phyloP scores from a whole-genome alignment of 1,140 invertebrate species.

The Eupeodes corollae region DNA sequence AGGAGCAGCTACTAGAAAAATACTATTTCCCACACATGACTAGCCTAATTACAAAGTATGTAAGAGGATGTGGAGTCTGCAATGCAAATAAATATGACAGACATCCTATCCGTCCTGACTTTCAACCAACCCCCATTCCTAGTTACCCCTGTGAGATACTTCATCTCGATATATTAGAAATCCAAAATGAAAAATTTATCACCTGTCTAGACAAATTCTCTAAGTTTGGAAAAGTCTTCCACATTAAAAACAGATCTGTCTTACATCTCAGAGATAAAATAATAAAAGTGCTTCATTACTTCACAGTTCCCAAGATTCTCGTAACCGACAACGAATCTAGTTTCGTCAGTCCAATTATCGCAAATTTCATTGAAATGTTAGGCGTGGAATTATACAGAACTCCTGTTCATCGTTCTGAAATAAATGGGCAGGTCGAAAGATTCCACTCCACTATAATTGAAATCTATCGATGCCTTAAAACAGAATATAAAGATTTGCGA shows the following conservation, averaged over 20 bases:
- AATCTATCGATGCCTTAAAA: too few relatives aligned
- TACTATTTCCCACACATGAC: too few relatives aligned
- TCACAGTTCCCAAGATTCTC: conserved; percentile 6
- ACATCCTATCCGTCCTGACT: neutral
- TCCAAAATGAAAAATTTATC: conserved; percentile 1
- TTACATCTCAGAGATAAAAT: conserved; percentile 5
- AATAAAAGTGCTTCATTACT: conserved; percentile 6
- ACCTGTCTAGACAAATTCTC: conserved; percentile 12
- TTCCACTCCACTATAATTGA: too few relatives aligned
- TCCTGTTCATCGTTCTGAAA: too few relatives aligned
- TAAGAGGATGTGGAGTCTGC: too few relatives aligned
- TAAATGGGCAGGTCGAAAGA: too few relatives aligned
- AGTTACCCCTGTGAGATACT: conserved; percentile 7
- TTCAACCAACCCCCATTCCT: conserved; percentile 7
- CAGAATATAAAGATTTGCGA: too few relatives aligned
- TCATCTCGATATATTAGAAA: conserved; percentile 4
- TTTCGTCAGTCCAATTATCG: too few relatives aligned
- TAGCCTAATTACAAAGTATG: too few relatives aligned
- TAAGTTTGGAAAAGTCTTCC: conserved; percentile 7
- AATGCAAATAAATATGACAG: conserved; percentile 5
- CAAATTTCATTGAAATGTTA: too few relatives aligned
- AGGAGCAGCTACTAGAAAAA: conserved; percentile 4
- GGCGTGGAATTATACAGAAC: too few relatives aligned
- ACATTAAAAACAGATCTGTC: conserved; percentile 8
- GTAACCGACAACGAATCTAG: conserved; percentile 9